These are phyloP conservation scores for Microctonus brassicae DNA, from an alignment of 2,888 invertebrate genomes.

Conservation along the genomic window DNA sequence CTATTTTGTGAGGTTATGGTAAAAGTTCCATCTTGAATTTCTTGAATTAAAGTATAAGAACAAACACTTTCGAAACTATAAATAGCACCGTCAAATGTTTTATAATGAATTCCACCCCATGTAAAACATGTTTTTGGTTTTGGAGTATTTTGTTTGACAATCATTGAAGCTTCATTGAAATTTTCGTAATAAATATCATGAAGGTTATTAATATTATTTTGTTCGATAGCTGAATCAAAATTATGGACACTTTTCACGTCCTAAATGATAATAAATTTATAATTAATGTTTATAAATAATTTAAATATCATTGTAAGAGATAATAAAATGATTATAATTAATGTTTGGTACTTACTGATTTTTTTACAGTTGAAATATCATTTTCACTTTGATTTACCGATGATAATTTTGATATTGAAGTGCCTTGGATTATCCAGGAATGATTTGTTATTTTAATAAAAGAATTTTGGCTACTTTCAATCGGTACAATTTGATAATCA, in stretches of 20 bases:
- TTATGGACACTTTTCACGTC: constrained; percentile 6
- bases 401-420: constrained; percentile 17
- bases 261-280: not conserved
- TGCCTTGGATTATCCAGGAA: constrained; percentile 49
- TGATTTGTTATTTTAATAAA: constrained; percentile 48
- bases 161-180: constrained; percentile 24
- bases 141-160: constrained; percentile 66
- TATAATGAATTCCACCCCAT: constrained; percentile 86
- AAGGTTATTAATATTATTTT: not conserved
- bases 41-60: constrained; percentile 80
- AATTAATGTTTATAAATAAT: not conserved
- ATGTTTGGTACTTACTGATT: constrained; percentile 17
- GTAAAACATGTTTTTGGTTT: constrained; percentile 81
- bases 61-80: constrained; percentile 83
- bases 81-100: constrained; percentile 87
- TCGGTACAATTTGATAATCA: constrained; percentile 46
- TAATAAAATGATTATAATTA: not conserved
- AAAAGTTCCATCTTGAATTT: constrained; percentile 79
- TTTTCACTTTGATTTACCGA: not conserved
- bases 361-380: not conserved
- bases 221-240: not conserved
- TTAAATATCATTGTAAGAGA: not conserved
- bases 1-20: constrained; percentile 75
- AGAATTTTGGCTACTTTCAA: constrained; percentile 47
- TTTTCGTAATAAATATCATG: not conserved